Evolutionary conservation across 1,140 invertebrate genomes (phyloP).

Genomic region (Meteorus sp.): DNA sequence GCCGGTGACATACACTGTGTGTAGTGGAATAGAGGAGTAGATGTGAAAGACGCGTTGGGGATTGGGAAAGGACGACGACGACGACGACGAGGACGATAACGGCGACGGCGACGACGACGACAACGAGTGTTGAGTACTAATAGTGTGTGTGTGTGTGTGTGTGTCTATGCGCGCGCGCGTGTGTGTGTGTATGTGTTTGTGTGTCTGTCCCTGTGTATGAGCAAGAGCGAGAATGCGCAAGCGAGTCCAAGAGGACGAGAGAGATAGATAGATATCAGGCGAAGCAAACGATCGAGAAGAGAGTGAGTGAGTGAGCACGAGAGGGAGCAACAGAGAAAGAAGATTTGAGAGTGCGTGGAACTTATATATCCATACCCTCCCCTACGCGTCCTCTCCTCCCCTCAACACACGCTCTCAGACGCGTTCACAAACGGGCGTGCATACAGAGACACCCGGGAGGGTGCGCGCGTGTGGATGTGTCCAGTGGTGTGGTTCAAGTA

Average conservation of each 20-base stretch:
- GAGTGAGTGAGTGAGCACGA: constrained; percentile 7
- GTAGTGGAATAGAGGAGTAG: neutral
- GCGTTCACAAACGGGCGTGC: constrained; percentile 22
- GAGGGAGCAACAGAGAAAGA: neutral
- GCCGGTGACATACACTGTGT: constrained; percentile 13
- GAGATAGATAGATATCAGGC: no score
- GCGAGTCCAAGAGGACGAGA: no score
- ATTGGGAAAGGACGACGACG: constrained; percentile 19
- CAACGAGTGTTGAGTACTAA: constrained; percentile 12
- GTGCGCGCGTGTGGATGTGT: constrained; percentile 49
- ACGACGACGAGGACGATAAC: constrained; percentile 29
- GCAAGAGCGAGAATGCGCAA: no score
- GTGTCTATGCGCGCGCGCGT: constrained; percentile 31
- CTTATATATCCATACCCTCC: constrained; percentile 2
- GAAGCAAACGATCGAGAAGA: constrained; percentile 4
- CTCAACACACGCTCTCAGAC: neutral
- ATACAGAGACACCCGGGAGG: constrained; percentile 41
- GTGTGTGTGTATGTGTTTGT: constrained; percentile 23
- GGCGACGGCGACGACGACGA: constrained; percentile 13
- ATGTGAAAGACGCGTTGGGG: constrained; percentile 1
- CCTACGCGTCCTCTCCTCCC: constrained; percentile 4
- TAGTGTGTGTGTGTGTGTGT: constrained; percentile 31
- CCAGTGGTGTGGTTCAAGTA: constrained; percentile 17
- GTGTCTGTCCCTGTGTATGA: no score
- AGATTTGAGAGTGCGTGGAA: neutral